Evolutionary conservation across 1,140 invertebrate genomes (phyloP), one percentile per base, ranked within the genome.

Genomic region (Drepana arcuata): DNA sequence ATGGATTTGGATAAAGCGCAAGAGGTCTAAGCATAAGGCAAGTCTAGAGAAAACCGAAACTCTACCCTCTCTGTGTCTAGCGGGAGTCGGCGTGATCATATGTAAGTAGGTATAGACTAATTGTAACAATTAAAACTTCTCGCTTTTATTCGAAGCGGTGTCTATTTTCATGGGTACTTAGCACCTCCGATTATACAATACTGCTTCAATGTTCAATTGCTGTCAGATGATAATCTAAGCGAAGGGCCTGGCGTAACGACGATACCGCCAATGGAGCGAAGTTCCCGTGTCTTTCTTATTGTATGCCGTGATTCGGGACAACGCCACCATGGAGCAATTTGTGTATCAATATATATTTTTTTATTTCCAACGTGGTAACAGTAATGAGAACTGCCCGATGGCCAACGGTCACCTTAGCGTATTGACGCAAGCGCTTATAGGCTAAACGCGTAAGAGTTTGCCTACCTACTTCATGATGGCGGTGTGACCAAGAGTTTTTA

Each of bases 211-310:
- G n/a, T n/a, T n/a, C n/a, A n/a, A n/a, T n/a, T n/a, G n/a, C n/a
- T n/a, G 59, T 48, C 58, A 56, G 43, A 35, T 41, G 35, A 44
- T 45, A 42, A 49, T 41, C 33, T 37, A 52, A 39, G 41, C 42
- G 45, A 57, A 66, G 62, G 65, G 69, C 49, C 35, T 15, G 49
- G 41, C 70, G 62, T 65, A 74, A 63, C 66, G 60, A 60, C 60
- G 67, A 38, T n/a, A n/a, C n/a, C 62, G 44, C 62, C 75, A 80
- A 80, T 77, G 72, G 60, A 77, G 75, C 75, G 69, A 60, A 51
- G 51, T 73, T 80, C 75, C 74, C 63, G 43, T 52, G 40, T 65
- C 54, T 73, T 80, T 75, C 72, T 77, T 72, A 62, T 68, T 65
- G 57, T 62, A 47, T 29, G 53, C 72, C 47, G 56, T 74, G 74